Base-by-base conservation (phyloP, 2,888 invertebrate genomes). In the Octonoba sinensis region DNA sequence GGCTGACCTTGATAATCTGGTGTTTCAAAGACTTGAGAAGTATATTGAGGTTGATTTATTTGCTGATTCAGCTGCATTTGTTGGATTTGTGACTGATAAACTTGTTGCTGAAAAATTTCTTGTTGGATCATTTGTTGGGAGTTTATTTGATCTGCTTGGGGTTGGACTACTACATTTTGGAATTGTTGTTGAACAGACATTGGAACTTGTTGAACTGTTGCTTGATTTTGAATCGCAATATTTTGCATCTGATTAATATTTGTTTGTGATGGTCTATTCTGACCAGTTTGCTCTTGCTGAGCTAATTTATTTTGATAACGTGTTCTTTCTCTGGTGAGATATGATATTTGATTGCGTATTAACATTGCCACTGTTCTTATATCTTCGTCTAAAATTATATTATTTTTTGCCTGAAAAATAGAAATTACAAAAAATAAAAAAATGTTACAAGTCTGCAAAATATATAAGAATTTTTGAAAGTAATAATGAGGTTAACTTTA, bases 351-450 rank as follows among this genome's bases (percentile, higher is more conserved):
- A 36, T 95, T 95, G 88, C 95, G 94, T 84, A 99, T 92, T 88
- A 98, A 92, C 87, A 96, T 96, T 83, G 94, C 93, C 15, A 98
- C 97, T 82, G 95, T 93, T 87, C 95, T 92, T 0, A 95, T 94
- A 89, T 99, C 99, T 88, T 97, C 98, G 87, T 98, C 97, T 87
- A 95, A 94, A 87, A 98, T 95, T 87, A 97, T 94, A 51, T 96
- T 96, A 27, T 96, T 95, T 46, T 77, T 83, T 1, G 84, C 85
- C 85, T 85, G 71, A 64, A 77, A 69, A 12, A 65, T 20, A 74
- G n/a, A 56, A 13, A 46, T 16, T n/a, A n/a, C n/a, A 27, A 16
- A 20, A 15, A 1, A 27, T 2, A 27, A 6, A 36, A 36, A 36
- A 6, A 36, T 36, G 6, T 36, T 8, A 36, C 8, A 4, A 3